Conservation (phyloP, 2,797 vertebrate species). For the Spinus pinus region DNA sequence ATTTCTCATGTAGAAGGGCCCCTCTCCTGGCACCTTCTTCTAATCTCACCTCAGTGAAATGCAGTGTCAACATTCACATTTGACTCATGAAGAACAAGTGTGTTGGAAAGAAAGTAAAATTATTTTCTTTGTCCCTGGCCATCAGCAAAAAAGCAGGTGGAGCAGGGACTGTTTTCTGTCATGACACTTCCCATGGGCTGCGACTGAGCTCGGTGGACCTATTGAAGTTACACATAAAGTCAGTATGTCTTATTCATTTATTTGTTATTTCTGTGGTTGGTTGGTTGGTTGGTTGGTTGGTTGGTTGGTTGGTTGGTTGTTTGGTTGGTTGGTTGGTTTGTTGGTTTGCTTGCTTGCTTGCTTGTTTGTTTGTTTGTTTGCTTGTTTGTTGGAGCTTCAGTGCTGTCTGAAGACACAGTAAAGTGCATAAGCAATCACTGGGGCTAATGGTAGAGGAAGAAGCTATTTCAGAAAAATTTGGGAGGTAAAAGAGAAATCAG, state of each 20-base stretch:
- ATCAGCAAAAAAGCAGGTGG: not conserved
- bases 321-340: not conserved
- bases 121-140: not conserved
- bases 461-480: constrained; percentile 47
- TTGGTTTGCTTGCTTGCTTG: not conserved
- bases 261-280: not conserved
- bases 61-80: not conserved
- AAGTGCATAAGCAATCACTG: constrained; percentile 23
- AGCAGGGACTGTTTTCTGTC: not conserved
- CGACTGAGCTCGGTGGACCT: not conserved
- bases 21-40: not conserved
- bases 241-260: not conserved
- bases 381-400: not conserved
- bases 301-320: not conserved
- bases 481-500: not conserved
- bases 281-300: not conserved
- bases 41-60: not conserved
- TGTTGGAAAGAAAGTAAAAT: not conserved
- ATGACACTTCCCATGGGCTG: not conserved
- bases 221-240: not conserved
- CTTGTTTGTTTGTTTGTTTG: not conserved
- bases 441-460: constrained; percentile 28
- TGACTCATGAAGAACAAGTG: not conserved
- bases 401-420: constrained; percentile 25
- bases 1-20: not conserved